Conservation (phyloP, 2,888 invertebrate genomes). For the Ophioninae sp. region DNA sequence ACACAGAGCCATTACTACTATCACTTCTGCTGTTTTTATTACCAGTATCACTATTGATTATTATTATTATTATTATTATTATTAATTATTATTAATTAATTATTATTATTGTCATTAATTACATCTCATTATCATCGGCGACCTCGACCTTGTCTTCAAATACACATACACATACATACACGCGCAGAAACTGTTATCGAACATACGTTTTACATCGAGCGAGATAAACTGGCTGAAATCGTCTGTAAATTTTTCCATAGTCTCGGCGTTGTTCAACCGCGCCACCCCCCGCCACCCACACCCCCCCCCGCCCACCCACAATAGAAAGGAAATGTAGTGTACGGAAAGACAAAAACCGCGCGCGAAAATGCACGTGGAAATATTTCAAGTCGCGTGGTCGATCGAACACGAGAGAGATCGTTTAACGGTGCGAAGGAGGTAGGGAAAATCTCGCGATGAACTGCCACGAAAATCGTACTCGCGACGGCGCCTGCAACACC, state of each 20-base stretch:
- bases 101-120: slow-evolving; percentile 46
- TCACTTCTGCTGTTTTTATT: slow-evolving; percentile 69
- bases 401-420: neutral
- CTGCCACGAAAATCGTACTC: neutral
- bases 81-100: slow-evolving; percentile 55
- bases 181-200: slow-evolving; percentile 38
- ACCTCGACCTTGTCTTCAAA: slow-evolving; percentile 58
- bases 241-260: slow-evolving; percentile 47
- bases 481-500: neutral
- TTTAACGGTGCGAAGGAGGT: neutral
- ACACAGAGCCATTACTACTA: slow-evolving; percentile 62
- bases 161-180: neutral
- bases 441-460: neutral
- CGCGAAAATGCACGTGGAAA: neutral
- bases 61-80: slow-evolving; percentile 69
- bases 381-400: neutral
- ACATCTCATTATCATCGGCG: slow-evolving; percentile 57
- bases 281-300: neutral
- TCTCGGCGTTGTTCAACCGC: slow-evolving; percentile 31
- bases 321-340: too few relatives aligned
- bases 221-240: slow-evolving; percentile 43
- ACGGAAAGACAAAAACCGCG: neutral
- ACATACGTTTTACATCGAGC: slow-evolving; percentile 33
- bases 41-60: slow-evolving; percentile 71
- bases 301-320: too few relatives aligned